Percentiles rank a stretch among this genome's conserved stretches.
Conservation (phyloP, 30 jellyfish, hydroid and myxozoan species). For the Aurelia coerulea region DNA sequence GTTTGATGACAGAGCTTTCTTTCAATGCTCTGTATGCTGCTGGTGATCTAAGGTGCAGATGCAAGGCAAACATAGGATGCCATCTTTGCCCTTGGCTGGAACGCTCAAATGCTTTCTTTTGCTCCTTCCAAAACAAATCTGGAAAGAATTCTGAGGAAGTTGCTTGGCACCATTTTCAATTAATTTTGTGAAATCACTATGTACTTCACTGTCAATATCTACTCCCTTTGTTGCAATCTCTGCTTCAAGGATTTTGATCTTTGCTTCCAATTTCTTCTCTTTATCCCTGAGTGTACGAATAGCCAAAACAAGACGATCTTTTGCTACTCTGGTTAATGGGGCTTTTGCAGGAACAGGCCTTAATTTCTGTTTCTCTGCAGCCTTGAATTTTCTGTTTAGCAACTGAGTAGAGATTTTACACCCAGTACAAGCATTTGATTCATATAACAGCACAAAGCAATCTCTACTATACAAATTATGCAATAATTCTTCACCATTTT, state of each 20-base stretch:
- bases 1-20: conserved; percentile 43
- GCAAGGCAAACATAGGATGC: conserved; percentile 62
- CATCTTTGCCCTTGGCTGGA: conserved; percentile 29
- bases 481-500: conserved; percentile 23
- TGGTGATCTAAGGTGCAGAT: conserved; percentile 46
- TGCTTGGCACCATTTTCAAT: conserved; percentile 34
- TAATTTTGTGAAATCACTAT: conserved; percentile 4
- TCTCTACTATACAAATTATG: conserved; percentile 27
- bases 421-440: conserved; percentile 14
- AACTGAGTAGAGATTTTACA: conserved; percentile 27
- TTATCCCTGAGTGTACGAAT: conserved; percentile 32
- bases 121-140: conserved; percentile 49
- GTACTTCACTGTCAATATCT: conserved; percentile 30
- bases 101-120: conserved; percentile 38
- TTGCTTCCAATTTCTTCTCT: conserved; percentile 32
- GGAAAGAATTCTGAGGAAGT: conserved; percentile 50
- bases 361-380: conserved; percentile 12
- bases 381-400: conserved; percentile 7
- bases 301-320: conserved; percentile 50
- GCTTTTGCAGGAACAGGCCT: conserved; percentile 40
- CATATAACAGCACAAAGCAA: conserved; percentile 23
- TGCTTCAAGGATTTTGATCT: conserved; percentile 28
- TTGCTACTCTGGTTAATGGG: conserved; percentile 44
- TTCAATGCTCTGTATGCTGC: conserved; percentile 52
- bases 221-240: conserved; percentile 44